Evolutionary conservation across 2,888 invertebrate genomes (phyloP), one percentile per base, ranked within the genome.

Genomic region (Dicyrtomina minuta): DNA sequence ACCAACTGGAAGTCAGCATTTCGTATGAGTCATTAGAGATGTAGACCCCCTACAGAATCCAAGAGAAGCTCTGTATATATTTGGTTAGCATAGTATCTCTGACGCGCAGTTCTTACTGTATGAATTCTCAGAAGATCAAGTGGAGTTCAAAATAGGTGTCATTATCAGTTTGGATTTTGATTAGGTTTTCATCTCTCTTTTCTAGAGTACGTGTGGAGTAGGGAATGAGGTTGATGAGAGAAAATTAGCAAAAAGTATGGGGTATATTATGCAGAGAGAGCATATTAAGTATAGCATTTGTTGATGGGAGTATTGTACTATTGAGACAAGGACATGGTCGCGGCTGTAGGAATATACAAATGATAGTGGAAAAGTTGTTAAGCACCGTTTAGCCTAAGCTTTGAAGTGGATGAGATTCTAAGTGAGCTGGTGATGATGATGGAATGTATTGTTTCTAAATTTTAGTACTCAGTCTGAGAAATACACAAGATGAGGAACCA

Each of bases 401-500:
- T 44, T 44, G n/a, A 44, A 51, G 53, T 51, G n/a, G 22, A 58
- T 58, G n/a, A n/a, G n/a, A n/a, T n/a, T 20, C 20, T 39, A 17
- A 58, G 33, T 39, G 58, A 56, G 27, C 4, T 26, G n/a, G 53
- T 22, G 22, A 20, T 12, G 59, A 13, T 39, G 46, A 27, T 62
- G 49, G 49, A 62, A 62, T 46, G 22, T 62, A 27, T 65, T 46
- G 46, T 65, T 53, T 41, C 66, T 71, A 44, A 68, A 75, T 83
- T 84, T 1, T 84, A 89, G 96, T 96, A 24, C 85, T 97, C 80
- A 96, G 95, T 79, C 88, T 96, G 81, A 89, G 96, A 79, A 96
- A 96, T 84, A 94, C 95, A 71, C 96, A 96, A 85, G 97, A 97
- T 84, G 96, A 97, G 82, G 96, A 97, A 82, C 96, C 96, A 2